Evolutionary conservation across 2,797 vertebrate species (phyloP).

Genomic region (Tragelaphus eurycerus): DNA sequence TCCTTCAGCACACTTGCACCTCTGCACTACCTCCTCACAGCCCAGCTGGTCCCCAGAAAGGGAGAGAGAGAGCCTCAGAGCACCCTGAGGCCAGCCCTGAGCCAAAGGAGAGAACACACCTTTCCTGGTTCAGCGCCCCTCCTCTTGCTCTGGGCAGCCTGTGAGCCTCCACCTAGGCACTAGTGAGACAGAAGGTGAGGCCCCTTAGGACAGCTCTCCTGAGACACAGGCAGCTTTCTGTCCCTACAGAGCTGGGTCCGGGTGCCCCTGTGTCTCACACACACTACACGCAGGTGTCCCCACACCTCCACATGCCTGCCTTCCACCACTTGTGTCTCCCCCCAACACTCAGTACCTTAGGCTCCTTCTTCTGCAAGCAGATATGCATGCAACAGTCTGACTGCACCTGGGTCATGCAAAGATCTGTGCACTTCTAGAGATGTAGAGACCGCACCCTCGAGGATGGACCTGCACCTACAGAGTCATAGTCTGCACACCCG

Average conservation of each 20-base stretch:
- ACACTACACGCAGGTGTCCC: neutral
- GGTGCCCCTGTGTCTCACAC: neutral
- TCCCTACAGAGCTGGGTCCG: no score
- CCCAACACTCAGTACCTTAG: rapidly evolving
- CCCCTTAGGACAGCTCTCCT: neutral
- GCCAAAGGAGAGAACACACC: rapidly evolving
- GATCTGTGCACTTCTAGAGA: neutral
- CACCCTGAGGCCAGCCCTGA: no score
- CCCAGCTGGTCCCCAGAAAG: neutral
- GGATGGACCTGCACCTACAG: no score
- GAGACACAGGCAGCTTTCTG: rapidly evolving
- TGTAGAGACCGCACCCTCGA: rapidly evolving
- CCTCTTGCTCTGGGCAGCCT: neutral
- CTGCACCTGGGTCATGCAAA: neutral
- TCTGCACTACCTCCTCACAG: neutral
- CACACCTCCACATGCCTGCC: neutral
- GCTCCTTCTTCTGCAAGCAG: neutral
- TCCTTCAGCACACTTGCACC: neutral
- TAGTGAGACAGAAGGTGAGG: neutral
- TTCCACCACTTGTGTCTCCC: no score
- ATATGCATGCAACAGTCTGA: rapidly evolving
- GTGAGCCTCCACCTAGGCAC: neutral
- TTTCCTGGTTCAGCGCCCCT: neutral
- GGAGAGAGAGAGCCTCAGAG: neutral
- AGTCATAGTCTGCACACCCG: rapidly evolving